Conservation (phyloP, 2,888 invertebrate species). For the Epistrophe eligans region DNA sequence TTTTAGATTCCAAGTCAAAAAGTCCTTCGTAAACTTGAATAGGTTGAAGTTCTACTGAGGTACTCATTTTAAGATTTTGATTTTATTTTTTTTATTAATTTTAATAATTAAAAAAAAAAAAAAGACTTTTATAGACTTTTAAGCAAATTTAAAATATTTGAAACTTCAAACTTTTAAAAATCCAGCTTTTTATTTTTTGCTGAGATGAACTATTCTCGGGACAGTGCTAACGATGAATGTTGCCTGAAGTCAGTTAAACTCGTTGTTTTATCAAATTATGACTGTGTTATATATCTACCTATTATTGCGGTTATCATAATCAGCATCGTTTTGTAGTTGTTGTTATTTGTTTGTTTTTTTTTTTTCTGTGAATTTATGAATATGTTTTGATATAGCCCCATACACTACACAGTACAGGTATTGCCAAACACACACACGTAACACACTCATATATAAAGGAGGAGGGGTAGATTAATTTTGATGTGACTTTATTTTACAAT, state of each 20-base stretch:
- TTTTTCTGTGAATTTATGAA: background rate
- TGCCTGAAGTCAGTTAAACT: background rate
- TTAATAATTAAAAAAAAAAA: background rate
- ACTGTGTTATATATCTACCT: background rate
- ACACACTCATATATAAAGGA: background rate
- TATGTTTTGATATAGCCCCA: background rate
- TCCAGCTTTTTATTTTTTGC: background rate
- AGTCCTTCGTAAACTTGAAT: conserved; percentile 78
- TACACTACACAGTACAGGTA: background rate
- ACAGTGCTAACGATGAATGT: conserved; percentile 1
- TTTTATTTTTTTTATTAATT: background rate
- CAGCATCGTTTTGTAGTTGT: conserved; percentile 13
- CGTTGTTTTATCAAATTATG: conserved; percentile 5
- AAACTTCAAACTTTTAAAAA: background rate
- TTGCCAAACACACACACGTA: background rate
- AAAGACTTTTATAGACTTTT: background rate
- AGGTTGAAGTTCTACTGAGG: conserved; percentile 65
- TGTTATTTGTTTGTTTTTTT: background rate
- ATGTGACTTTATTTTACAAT: background rate
- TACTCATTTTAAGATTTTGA: conserved; percentile 41
- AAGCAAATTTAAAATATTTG: background rate
- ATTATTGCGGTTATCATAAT: conserved; percentile 8
- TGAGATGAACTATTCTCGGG: conserved; percentile 11
- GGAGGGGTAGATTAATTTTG: background rate
- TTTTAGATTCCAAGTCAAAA: conserved; percentile 79